Evolutionary conservation across 2,888 invertebrate species (phyloP).

Genomic region (Subacronicta megacephala): DNA sequence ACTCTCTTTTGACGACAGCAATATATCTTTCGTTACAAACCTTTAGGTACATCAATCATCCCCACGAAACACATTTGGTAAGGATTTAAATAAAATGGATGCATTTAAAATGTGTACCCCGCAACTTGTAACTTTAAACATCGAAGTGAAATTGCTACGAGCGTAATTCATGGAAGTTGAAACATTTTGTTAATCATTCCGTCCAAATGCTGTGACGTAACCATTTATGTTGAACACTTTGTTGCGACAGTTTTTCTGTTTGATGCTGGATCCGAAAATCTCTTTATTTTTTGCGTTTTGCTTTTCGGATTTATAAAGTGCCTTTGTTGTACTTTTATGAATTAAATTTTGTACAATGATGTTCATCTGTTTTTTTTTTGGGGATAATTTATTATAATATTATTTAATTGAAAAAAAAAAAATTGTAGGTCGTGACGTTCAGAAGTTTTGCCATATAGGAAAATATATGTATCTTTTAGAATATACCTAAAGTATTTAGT

Average conservation of each 20-base stretch:
- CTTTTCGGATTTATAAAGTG: not conserved
- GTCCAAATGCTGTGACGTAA: conserved; percentile 21
- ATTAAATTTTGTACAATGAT: too few relatives aligned
- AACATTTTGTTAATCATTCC: conserved; percentile 39
- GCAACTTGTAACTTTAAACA: conserved; percentile 20
- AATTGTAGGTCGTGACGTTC: too few relatives aligned
- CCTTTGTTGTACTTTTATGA: too few relatives aligned
- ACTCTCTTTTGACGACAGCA: conserved; percentile 1
- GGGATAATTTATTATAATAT: too few relatives aligned
- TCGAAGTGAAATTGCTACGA: conserved; percentile 17
- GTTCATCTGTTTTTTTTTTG: too few relatives aligned
- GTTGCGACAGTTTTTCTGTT: conserved; percentile 18
- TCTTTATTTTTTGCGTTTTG: conserved; percentile 4
- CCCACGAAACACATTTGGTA: conserved; percentile 12
- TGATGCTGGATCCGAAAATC: conserved; percentile 7
- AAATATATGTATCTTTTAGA: too few relatives aligned
- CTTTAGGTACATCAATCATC: conserved; percentile 10
- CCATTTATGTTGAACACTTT: conserved; percentile 27
- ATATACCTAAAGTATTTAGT: too few relatives aligned
- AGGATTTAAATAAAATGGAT: conserved; percentile 29
- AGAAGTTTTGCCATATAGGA: too few relatives aligned
- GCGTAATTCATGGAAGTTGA: conserved; percentile 8
- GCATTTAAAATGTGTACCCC: conserved; percentile 22
- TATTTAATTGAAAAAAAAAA: too few relatives aligned
- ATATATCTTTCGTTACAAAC: conserved; percentile 5